A percentile compares a stretch with the other conserved stretches of the same genome.
These are phyloP conservation scores for Corythucha ciliata DNA, from an alignment of 2,888 invertebrate genomes.

Conservation along the genomic window DNA sequence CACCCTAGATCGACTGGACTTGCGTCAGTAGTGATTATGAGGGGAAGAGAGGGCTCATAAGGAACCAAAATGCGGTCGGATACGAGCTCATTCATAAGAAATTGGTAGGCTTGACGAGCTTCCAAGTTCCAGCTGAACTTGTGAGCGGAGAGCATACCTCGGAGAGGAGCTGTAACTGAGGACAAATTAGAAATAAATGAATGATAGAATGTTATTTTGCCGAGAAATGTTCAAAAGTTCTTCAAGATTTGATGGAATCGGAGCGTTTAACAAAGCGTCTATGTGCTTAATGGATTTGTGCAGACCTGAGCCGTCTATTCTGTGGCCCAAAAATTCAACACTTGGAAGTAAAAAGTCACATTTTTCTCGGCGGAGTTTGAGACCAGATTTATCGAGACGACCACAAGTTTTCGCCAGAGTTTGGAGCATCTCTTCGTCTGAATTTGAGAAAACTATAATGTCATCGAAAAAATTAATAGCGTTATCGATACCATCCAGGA, in stretches of 20 bases:
- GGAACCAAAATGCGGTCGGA: conserved; percentile 26
- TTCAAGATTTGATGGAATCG: background rate
- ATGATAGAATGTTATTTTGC: conserved; percentile 12
- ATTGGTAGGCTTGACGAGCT: conserved; percentile 34
- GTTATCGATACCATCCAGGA: conserved; percentile 13
- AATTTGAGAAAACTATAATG: conserved; percentile 11
- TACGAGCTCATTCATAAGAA: conserved; percentile 34
- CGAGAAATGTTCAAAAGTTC: conserved; percentile 9
- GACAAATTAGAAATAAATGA: conserved; percentile 9
- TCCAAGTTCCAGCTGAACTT: conserved; percentile 34
- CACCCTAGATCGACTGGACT: conserved; percentile 23
- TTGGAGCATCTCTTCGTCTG: conserved; percentile 8
- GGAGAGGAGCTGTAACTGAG: conserved; percentile 6
- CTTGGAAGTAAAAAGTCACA: conserved; percentile 12
- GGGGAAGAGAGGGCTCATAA: conserved; percentile 36
- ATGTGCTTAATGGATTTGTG: conserved; percentile 5
- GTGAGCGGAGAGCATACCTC: background rate
- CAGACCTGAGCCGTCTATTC: conserved; percentile 11
- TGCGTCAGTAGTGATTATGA: conserved; percentile 37
- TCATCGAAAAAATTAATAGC: conserved; percentile 20
- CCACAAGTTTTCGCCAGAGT: conserved; percentile 11
- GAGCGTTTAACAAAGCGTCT: conserved; percentile 6
- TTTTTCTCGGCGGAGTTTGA: conserved; percentile 17
- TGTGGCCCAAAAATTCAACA: conserved; percentile 18
- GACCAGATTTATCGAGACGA: conserved; percentile 4